Evolutionary conservation across 2,797 vertebrate species (phyloP).

Genomic region (Coranthus polyacanthus): DNA sequence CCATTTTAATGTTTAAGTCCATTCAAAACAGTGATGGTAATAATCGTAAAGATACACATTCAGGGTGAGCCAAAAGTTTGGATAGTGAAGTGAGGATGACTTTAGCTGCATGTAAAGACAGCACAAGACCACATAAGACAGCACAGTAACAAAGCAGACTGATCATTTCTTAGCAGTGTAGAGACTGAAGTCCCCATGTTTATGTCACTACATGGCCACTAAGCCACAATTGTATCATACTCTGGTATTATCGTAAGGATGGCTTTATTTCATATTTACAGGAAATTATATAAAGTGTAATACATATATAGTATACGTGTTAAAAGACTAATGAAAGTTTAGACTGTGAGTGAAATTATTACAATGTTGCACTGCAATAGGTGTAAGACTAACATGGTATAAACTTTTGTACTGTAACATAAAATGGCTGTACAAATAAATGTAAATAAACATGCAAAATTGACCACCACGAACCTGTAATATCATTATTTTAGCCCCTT

Average conservation of each 20-base stretch:
- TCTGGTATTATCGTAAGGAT: constrained; percentile 44
- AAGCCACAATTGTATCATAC: constrained; percentile 65
- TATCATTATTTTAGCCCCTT: constrained; percentile 17
- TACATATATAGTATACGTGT: background rate
- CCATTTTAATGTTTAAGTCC: no score
- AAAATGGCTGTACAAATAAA: constrained; percentile 71
- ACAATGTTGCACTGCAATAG: constrained; percentile 14
- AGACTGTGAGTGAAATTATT: no score
- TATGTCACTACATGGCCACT: constrained; percentile 22
- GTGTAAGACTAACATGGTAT: constrained; percentile 54
- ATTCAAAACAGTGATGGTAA: background rate
- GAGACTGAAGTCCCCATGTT: constrained; percentile 16
- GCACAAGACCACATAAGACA: background rate
- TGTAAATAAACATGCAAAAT: background rate
- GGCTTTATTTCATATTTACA: constrained; percentile 47
- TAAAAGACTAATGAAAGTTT: no score
- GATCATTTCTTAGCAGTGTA: constrained; percentile 15
- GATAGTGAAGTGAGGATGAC: background rate
- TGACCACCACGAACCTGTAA: constrained; percentile 1
- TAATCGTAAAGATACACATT: background rate
- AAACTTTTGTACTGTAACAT: constrained; percentile 57
- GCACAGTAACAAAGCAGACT: constrained; percentile 6
- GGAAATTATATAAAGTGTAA: constrained; percentile 28
- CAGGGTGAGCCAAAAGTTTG: background rate
- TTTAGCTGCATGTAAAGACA: constrained; percentile 9